A percentile compares a stretch with the other conserved stretches of the same genome.
phyloP scores from a whole-genome alignment of 2,888 invertebrate genomes.

The Epinotia bilunana region DNA sequence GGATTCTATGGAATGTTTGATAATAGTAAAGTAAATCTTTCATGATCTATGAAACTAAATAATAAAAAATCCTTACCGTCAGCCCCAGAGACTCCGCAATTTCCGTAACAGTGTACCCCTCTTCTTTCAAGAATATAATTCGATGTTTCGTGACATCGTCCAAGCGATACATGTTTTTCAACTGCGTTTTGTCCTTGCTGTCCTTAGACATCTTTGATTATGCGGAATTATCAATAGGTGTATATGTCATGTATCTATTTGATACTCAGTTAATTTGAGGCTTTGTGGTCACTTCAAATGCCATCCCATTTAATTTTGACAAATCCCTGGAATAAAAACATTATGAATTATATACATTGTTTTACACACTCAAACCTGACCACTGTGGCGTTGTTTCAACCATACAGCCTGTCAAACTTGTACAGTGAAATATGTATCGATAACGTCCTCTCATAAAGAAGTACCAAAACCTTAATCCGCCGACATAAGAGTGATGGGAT shows the following conservation, averaged over 20 bases:
- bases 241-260: neutral
- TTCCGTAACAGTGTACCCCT: constrained; percentile 22
- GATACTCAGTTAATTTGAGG: neutral
- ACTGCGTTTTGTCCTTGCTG: neutral
- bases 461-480: too few relatives aligned
- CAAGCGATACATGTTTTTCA: constrained; percentile 18
- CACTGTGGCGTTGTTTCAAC: too few relatives aligned
- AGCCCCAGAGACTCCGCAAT: constrained; percentile 22
- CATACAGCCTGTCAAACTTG: too few relatives aligned
- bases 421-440: too few relatives aligned
- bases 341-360: too few relatives aligned
- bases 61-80: neutral
- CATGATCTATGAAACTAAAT: neutral
- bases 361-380: too few relatives aligned
- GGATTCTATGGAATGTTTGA: too few relatives aligned
- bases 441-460: too few relatives aligned
- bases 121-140: constrained; percentile 31
- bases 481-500: too few relatives aligned
- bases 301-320: neutral
- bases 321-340: neutral
- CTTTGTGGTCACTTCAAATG: neutral
- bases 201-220: neutral
- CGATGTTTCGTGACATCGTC: constrained; percentile 24
- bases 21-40: too few relatives aligned
- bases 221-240: neutral